Evolutionary conservation across 2,888 invertebrate genomes (phyloP).

Genomic region (Anorthoa munda): DNA sequence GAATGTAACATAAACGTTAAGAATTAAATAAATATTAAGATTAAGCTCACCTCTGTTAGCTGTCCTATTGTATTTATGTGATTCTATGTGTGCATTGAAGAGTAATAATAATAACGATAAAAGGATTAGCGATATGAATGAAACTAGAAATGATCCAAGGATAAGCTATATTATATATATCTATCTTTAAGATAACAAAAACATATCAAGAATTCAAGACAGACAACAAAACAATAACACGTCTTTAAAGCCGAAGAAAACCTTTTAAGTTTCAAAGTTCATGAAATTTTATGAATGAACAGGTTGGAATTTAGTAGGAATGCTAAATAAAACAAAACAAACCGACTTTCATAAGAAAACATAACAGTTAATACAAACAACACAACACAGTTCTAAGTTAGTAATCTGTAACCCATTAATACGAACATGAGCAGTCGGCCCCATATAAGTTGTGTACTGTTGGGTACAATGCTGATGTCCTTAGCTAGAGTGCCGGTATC

Average conservation of each 20-base stretch:
- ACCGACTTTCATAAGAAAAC: constrained; percentile 8
- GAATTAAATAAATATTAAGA: no score
- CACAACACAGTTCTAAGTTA: constrained; percentile 9
- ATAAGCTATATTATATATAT: no score
- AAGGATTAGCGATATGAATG: no score
- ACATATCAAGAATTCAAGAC: not conserved
- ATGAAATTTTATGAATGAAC: not conserved
- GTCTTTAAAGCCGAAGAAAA: not conserved
- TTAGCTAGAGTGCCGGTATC: no score
- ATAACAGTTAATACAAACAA: constrained; percentile 15
- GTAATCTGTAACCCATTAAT: constrained; percentile 34
- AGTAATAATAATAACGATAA: no score
- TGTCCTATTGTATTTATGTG: no score
- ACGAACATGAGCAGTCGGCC: constrained; percentile 30
- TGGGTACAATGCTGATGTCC: constrained; percentile 4
- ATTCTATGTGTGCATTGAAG: no score
- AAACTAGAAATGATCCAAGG: not conserved
- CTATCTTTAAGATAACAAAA: no score
- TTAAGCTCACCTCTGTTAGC: no score
- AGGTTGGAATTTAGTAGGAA: not conserved
- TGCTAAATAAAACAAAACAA: not conserved
- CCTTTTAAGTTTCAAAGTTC: not conserved
- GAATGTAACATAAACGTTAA: not conserved
- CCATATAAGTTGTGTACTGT: constrained; percentile 36
- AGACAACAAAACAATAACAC: not conserved